Conservation (phyloP, 2,888 invertebrate genomes). For the Drosophila prostipennis region DNA sequence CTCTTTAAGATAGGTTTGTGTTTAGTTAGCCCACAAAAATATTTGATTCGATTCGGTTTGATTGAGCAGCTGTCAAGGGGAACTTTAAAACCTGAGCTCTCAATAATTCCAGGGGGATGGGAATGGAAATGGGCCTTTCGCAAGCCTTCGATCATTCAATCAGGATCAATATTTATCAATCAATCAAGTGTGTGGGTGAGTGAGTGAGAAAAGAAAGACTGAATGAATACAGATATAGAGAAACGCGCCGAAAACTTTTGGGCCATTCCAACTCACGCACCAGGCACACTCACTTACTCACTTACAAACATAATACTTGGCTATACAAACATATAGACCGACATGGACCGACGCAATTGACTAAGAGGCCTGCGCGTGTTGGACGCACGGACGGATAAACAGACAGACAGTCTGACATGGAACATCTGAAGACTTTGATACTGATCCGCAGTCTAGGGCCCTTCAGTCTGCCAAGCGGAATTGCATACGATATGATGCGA, state of each 20-base stretch:
- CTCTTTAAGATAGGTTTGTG: slow-evolving; percentile 73
- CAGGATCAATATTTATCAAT: slow-evolving; percentile 80
- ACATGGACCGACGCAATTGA: slow-evolving; percentile 40
- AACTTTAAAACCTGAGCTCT: slow-evolving; percentile 71
- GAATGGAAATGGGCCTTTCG: slow-evolving; percentile 48
- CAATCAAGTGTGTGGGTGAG: slow-evolving; percentile 65
- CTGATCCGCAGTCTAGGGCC: slow-evolving; percentile 21
- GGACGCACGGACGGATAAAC: slow-evolving; percentile 49
- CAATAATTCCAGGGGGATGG: slow-evolving; percentile 57
- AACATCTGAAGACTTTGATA: slow-evolving; percentile 20
- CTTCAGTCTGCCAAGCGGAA: slow-evolving; percentile 3
- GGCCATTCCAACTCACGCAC: slow-evolving; percentile 28
- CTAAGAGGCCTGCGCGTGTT: slow-evolving; percentile 67
- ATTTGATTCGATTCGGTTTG: slow-evolving; percentile 67
- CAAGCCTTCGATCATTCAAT: slow-evolving; percentile 80
- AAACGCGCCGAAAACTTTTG: background rate
- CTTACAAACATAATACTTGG: slow-evolving; percentile 4
- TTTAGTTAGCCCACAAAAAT: slow-evolving; percentile 74
- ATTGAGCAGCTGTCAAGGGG: slow-evolving; percentile 76
- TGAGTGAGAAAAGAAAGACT: slow-evolving; percentile 11
- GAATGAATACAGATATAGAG: slow-evolving; percentile 3
- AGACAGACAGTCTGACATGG: slow-evolving; percentile 63
- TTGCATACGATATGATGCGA: slow-evolving; percentile 5
- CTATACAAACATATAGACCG: background rate
- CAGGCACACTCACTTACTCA: slow-evolving; percentile 11